phyloP scores from a whole-genome alignment of 1,140 invertebrate species.

The Cyphomyrmex costatus region DNA sequence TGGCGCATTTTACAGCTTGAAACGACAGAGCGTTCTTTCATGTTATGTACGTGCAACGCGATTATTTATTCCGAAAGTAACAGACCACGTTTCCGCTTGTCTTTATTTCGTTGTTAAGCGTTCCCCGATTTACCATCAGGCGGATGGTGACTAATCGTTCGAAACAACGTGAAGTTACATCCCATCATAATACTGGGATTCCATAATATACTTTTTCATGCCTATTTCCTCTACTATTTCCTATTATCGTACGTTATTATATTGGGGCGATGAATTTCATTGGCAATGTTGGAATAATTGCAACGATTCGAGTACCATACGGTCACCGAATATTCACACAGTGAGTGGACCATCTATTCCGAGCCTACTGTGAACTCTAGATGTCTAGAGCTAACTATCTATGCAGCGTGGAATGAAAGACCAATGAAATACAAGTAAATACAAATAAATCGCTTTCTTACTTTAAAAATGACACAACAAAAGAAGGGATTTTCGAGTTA shows the following conservation, averaged over 20 bases:
- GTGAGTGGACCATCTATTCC: constrained; percentile 30
- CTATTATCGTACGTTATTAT: too few species aligned
- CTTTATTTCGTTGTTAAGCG: constrained; percentile 59
- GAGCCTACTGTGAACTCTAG: neutral
- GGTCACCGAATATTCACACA: constrained; percentile 28
- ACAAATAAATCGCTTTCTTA: too few species aligned
- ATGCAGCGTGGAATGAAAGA: neutral
- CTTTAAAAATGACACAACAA: too few species aligned
- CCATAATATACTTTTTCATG: constrained; percentile 8
- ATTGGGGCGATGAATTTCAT: neutral
- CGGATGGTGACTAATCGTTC: constrained; percentile 44
- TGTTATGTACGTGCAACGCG: constrained; percentile 46
- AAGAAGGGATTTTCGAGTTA: too few species aligned
- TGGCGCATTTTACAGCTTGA: constrained; percentile 6
- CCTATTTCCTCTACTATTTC: neutral
- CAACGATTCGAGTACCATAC: neutral
- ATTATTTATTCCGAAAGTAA: constrained; percentile 80
- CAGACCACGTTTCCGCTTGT: constrained; percentile 78
- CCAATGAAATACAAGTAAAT: neutral
- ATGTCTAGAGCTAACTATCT: neutral
- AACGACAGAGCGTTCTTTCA: constrained; percentile 68
- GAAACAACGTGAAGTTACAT: constrained; percentile 27
- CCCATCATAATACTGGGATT: neutral
- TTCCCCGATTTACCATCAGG: constrained; percentile 21
- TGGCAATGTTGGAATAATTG: neutral